Base-by-base conservation (phyloP, 2,113 vertebrate genomes). In the Aramus guarauna region DNA sequence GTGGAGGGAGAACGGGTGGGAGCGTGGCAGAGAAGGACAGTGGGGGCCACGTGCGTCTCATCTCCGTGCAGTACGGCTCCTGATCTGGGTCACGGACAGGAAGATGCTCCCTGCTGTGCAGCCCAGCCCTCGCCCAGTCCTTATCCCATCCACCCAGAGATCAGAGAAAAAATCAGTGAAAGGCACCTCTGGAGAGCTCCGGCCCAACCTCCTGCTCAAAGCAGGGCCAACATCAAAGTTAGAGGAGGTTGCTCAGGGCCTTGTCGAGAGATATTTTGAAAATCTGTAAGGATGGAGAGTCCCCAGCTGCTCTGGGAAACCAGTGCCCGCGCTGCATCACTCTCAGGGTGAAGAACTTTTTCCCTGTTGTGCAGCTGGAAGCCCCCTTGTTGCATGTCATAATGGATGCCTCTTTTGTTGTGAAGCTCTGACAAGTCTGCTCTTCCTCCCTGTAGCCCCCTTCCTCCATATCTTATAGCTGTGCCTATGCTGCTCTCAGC, bases 21-120 rank as follows among this genome's bases (percentile, higher is more conserved):
- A 43, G 20, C 6, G 16, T 55, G 83, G 17, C 85, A 82, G 56
- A 67, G 72, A 30, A 82, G 74, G 75, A 75, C 47, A 59, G 52
- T 14, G 50, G 26, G 60, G 30, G 8, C 45, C 20, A 5, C 3
- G 6, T 47, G 30, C 43, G 36, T 71, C 56, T 52, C 16, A 4
- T 23, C 56, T 82, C 41, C 1, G 0, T 0, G 7, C 41, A 79
- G 21, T 10, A 9, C 0, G 0, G 21, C 76, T 72, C 4, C 0
- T 84, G 79, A 15, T 75, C 60, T 58, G 41, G 23, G 27, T 71
- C 82, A 64, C 68, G 50, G 9, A 37, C 15, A 37, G 41, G 23
- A 67, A 34, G 58, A 59, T 68, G 14, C 41, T 71, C 50, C 8
- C 6, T 66, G 56, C 32, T 75, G 12, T 58, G 56, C 66, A 72